Conservation (phyloP, 2,888 invertebrate genomes). For the Lepidochrysops patricia region DNA sequence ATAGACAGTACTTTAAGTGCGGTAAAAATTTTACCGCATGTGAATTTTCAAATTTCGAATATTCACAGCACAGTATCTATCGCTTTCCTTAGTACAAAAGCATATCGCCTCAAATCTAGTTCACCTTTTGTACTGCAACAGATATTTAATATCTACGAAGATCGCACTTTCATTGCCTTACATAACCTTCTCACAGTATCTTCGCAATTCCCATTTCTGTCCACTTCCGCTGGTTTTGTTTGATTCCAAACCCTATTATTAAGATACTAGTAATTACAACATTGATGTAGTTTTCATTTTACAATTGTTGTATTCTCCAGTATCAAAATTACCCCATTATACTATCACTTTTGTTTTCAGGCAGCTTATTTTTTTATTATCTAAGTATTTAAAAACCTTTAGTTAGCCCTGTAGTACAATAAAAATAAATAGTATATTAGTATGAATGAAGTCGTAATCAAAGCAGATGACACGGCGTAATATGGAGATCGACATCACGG, state of each 20-base stretch:
- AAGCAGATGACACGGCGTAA: background rate
- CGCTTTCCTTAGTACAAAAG: background rate
- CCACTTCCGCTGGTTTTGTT: constrained; percentile 37
- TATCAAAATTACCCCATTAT: too few relatives aligned
- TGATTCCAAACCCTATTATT: background rate
- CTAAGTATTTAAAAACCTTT: background rate
- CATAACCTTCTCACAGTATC: constrained; percentile 59
- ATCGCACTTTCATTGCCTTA: constrained; percentile 40
- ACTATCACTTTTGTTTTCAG: too few relatives aligned
- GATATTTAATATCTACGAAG: constrained; percentile 11
- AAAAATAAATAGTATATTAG: too few relatives aligned
- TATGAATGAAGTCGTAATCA: background rate
- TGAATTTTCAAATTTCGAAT: too few relatives aligned
- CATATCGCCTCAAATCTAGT: constrained; percentile 20
- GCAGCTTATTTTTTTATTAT: background rate
- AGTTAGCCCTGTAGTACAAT: background rate
- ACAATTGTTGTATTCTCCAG: too few relatives aligned
- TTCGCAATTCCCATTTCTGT: constrained; percentile 50
- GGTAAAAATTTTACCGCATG: too few relatives aligned
- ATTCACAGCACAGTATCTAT: background rate
- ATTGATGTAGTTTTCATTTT: too few relatives aligned
- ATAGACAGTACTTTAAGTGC: too few relatives aligned
- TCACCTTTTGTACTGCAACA: constrained; percentile 32
- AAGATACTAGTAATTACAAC: background rate
- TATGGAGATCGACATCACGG: background rate